Conservation (phyloP, 1,140 invertebrate species). For the Mactra quadrangularis region DNA sequence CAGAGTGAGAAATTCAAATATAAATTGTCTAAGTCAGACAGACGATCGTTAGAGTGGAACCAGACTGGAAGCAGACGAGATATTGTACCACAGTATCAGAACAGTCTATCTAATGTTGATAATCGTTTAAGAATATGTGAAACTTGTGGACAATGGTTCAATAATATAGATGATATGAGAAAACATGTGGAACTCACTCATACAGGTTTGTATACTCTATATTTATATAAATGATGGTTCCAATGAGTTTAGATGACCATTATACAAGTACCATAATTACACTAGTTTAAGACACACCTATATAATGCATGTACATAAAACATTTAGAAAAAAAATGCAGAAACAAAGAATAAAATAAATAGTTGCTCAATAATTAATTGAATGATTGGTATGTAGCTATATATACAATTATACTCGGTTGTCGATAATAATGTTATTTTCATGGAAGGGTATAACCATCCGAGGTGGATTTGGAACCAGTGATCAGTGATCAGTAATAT, state of each 20-base stretch:
- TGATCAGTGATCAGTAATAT: too few relatives aligned
- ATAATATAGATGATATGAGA: constrained; percentile 8
- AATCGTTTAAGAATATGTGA: constrained; percentile 27
- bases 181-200: constrained; percentile 37
- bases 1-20: too few relatives aligned
- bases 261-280: too few relatives aligned
- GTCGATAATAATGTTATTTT: too few relatives aligned
- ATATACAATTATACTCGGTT: neutral
- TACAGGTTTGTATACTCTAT: constrained; percentile 6
- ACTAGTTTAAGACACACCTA: neutral
- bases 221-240: neutral
- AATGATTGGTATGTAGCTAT: neutral
- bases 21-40: constrained; percentile 27
- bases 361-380: neutral
- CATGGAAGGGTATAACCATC: too few relatives aligned
- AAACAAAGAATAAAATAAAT: neutral
- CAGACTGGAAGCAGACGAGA: constrained; percentile 46
- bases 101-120: neutral
- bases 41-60: constrained; percentile 18
- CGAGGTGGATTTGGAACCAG: too few relatives aligned
- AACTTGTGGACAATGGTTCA: constrained; percentile 35
- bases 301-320: neutral
- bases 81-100: constrained; percentile 18
- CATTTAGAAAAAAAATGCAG: neutral
- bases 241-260: neutral